These are phyloP conservation scores for Phrynosoma platyrhinos DNA, from an alignment of 2,113 vertebrate genomes.

Conservation along the genomic window DNA sequence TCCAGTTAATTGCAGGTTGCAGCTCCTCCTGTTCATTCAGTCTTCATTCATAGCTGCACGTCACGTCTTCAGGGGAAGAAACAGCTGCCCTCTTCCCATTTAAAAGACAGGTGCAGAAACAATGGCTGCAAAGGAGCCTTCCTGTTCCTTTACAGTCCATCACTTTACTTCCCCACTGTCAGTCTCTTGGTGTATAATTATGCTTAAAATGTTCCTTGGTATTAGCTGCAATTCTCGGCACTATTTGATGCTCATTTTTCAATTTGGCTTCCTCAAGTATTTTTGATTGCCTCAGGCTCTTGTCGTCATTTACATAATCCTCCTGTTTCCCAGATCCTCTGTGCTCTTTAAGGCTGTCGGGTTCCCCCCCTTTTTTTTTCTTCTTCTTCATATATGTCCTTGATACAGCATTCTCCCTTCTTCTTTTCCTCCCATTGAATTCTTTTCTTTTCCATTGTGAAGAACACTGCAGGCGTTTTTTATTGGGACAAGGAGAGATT, in stretches of 20 bases:
- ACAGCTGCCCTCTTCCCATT: conserved; percentile 63
- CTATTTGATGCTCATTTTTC: conserved; percentile 69
- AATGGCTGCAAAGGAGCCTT: conserved; percentile 64
- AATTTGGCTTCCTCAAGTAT: conserved; percentile 69
- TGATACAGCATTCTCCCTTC: conserved; percentile 55
- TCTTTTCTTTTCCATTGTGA: conserved; percentile 51
- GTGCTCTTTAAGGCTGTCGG: conserved; percentile 48
- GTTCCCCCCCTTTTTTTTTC: conserved; percentile 14
- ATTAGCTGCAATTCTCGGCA: conserved; percentile 68
- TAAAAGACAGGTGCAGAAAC: conserved; percentile 61
- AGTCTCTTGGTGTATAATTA: conserved; percentile 69
- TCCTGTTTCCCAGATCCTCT: conserved; percentile 58
- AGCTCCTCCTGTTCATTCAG: conserved; percentile 62
- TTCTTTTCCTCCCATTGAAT: conserved; percentile 47
- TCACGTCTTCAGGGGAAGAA: conserved; percentile 50
- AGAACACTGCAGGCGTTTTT: conserved; percentile 36
- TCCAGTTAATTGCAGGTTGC: conserved; percentile 66
- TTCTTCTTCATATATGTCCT: conserved; percentile 17
- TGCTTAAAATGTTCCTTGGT: conserved; percentile 72
- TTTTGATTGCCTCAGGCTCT: conserved; percentile 70
- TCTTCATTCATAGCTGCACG: conserved; percentile 52
- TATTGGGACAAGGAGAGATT: conserved; percentile 52
- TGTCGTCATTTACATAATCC: conserved; percentile 67
- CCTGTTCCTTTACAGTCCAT: conserved; percentile 62
- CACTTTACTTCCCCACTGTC: conserved; percentile 63